Conservation (phyloP, 1,140 invertebrate species). For the Drosophila melanogaster region DNA sequence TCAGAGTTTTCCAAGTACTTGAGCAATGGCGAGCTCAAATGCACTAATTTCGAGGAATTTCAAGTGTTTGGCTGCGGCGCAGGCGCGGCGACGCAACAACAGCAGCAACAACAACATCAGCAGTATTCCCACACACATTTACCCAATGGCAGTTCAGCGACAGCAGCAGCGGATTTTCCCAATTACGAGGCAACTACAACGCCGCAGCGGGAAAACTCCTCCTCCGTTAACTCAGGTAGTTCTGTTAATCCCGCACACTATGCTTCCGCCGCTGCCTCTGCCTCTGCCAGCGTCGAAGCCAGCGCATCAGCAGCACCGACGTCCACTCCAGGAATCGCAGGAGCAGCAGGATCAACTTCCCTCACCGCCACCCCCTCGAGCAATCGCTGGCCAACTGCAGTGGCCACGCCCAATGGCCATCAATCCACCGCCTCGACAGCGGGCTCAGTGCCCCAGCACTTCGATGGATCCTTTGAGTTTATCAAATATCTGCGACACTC, state of each 20-base stretch:
- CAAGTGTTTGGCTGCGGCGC: conserved; percentile 76
- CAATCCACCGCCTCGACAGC: conserved; percentile 18
- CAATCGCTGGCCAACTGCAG: conserved; percentile 75
- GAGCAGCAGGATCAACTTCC: conserved; percentile 14
- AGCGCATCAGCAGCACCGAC: conserved; percentile 24
- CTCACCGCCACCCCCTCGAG: conserved; percentile 28
- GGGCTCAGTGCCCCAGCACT: conserved; percentile 66
- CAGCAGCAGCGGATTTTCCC: conserved; percentile 27
- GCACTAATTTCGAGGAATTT: conserved; percentile 81
- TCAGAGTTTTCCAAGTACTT: conserved; percentile 84
- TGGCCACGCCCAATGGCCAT: conserved; percentile 67
- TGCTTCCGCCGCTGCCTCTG: conserved; percentile 1
- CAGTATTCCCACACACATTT: conserved; percentile 62
- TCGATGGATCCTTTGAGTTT: conserved; percentile 84
- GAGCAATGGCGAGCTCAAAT: conserved; percentile 83
- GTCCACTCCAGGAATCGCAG: conserved; percentile 1
- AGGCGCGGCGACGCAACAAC: conserved; percentile 48
- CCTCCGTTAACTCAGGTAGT: conserved; percentile 32
- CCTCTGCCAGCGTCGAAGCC: conserved; percentile 15
- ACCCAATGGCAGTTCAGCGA: conserved; percentile 33
- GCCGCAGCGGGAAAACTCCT: conserved; percentile 39
- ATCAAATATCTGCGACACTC: conserved; percentile 83
- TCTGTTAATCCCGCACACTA: conserved; percentile 19
- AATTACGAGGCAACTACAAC: conserved; percentile 12
- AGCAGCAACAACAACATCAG: conserved; percentile 57